Conservation (phyloP, 2,888 invertebrate species). For the Philonicus albiceps region DNA sequence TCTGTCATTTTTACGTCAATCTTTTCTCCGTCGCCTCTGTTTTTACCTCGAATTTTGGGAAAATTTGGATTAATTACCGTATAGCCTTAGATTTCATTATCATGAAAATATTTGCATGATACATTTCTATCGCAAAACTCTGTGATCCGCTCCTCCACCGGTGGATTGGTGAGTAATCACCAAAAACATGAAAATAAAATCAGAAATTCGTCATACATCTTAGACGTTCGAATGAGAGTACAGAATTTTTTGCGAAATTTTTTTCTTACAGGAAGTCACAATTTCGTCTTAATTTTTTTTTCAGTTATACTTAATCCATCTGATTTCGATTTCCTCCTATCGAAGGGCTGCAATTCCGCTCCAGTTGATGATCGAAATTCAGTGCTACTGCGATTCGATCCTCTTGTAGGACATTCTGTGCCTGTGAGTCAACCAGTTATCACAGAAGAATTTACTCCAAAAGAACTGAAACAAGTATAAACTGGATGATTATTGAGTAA, state of each 20-base stretch:
- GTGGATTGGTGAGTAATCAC: background rate
- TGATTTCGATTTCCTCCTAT: slow-evolving; percentile 62
- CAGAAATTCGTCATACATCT: slow-evolving; percentile 1
- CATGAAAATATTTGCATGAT: background rate
- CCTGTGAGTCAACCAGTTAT: slow-evolving; percentile 52
- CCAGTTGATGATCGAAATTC: slow-evolving; percentile 56
- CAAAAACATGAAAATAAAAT: slow-evolving; percentile 28
- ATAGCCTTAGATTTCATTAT: background rate
- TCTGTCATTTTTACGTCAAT: slow-evolving; percentile 47
- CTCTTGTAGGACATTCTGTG: slow-evolving; percentile 59
- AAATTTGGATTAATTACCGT: background rate
- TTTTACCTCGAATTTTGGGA: background rate
- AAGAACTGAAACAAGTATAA: background rate
- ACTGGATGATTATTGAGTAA: background rate
- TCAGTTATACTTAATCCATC: slow-evolving; percentile 61
- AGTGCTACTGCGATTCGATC: slow-evolving; percentile 62
- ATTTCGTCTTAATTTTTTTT: slow-evolving; percentile 17
- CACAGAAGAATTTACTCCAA: background rate
- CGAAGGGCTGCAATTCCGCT: slow-evolving; percentile 57
- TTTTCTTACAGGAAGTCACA: background rate
- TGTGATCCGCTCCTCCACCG: background rate
- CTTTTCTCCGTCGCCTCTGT: slow-evolving; percentile 33
- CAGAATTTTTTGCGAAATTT: background rate
- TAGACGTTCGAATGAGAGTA: background rate
- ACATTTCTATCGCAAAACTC: background rate